Conservation (phyloP, 1,140 invertebrate genomes). For the Cecropterus lyciades region DNA sequence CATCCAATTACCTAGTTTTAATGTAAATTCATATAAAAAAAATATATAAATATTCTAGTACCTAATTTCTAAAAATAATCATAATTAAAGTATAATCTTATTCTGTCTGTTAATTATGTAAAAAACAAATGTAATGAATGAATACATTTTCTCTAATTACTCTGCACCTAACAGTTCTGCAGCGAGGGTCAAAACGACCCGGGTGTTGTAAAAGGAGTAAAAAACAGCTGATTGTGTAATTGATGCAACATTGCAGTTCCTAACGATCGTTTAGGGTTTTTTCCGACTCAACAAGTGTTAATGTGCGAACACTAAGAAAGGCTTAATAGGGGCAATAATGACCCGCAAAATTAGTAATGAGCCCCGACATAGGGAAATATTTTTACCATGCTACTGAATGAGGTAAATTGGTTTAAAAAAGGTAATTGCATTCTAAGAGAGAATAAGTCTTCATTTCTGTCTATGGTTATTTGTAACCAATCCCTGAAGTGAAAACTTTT, state of each 20-base stretch:
- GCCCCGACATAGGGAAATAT: background rate
- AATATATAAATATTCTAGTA: no score
- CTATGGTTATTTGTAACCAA: no score
- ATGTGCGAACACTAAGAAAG: background rate
- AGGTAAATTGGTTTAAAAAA: no score
- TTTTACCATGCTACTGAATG: background rate
- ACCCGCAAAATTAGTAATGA: background rate
- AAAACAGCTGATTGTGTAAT: slow-evolving; percentile 1
- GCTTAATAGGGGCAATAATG: background rate
- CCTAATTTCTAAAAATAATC: no score
- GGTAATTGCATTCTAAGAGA: no score
- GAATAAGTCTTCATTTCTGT: no score
- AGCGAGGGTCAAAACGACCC: background rate
- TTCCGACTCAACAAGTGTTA: background rate
- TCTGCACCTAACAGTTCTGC: background rate
- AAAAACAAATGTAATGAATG: background rate
- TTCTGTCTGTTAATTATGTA: background rate
- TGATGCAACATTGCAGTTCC: background rate
- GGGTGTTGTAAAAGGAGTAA: background rate
- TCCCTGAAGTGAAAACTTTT: no score
- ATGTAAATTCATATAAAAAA: no score
- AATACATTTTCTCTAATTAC: background rate
- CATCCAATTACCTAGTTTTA: no score
- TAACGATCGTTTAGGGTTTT: slow-evolving; percentile 1
- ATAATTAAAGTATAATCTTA: no score